Percentiles rank a stretch among this genome's conserved stretches.
Evolutionary conservation across 2,888 invertebrate genomes (phyloP).

Genomic region (Pogonocherus hispidulus): DNA sequence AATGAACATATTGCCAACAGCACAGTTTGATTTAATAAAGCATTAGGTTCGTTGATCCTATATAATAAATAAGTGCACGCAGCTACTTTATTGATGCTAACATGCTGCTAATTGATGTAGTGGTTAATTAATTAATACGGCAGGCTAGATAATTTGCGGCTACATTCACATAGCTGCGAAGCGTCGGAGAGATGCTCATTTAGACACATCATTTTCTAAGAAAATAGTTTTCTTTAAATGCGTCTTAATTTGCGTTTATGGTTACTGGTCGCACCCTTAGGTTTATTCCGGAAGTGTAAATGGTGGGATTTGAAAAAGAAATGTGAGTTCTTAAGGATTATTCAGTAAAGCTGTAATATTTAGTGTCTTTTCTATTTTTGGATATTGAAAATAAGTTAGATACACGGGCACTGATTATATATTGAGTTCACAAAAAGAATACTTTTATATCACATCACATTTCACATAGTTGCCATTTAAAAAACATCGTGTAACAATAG

Average conservation of each 20-base stretch:
- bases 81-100: constrained; percentile 4
- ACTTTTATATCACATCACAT: too few species aligned
- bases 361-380: too few species aligned
- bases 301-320: too few species aligned
- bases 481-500: too few species aligned
- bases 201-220: neutral
- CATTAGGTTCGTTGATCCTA: constrained; percentile 6
- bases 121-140: constrained; percentile 5
- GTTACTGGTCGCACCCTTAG: neutral
- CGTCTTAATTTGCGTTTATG: neutral
- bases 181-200: neutral
- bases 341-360: too few species aligned
- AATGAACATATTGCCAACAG: neutral
- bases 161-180: neutral
- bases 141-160: neutral
- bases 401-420: too few species aligned
- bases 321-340: too few species aligned
- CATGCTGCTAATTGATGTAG: constrained; percentile 5
- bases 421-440: too few species aligned
- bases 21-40: neutral
- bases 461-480: too few species aligned
- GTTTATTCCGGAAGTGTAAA: too few species aligned
- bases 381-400: too few species aligned
- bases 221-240: neutral
- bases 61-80: neutral